Evolutionary conservation across 1,140 invertebrate species (phyloP), one percentile per base, ranked within the genome.

Genomic region (Laupala kohalensis): DNA sequence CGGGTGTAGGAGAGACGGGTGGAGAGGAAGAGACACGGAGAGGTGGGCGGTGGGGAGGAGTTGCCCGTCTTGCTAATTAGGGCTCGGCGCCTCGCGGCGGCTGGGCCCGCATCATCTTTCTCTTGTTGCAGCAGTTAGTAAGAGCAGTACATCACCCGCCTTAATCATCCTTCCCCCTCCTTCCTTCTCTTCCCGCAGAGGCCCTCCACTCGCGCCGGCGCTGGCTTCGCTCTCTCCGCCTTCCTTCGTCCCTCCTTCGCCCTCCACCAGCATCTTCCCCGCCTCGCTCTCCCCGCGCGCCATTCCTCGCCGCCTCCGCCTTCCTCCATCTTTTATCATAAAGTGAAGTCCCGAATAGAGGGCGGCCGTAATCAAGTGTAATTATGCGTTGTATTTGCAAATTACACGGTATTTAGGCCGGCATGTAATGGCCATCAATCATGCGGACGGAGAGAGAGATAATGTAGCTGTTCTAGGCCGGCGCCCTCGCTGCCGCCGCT

Each of bases 341-440:
- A 72, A 72, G 69, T 70, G 69, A 37, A 70, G 67, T 71, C 70
- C 70, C 13, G 70, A 65, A 65, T 64, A 65, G 69, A 70, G 64
- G 70, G 70, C 67, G 62, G 29, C 25, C 67, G 74, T 74, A 76
- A 77, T 76, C 75, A 77, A 76, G 73, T 73, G 74, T 77, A 77
- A 77, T 77, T 77, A 77, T 77, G 75, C 76, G 73, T 74, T 77
- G 74, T 76, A 77, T 77, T 77, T 77, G 74, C 76, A 77, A 77
- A 77, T 77, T 77, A 77, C 76, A 77, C 75, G 76, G 74, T 77
- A 74, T 77, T 77, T 77, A 77, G 76, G 71, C 74, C 76, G 74
- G 75, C 75, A 77, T 77, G 74, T 75, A 76, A 76, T 74, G 74
- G 25, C 73, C 76, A 77, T 77, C 74, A 68, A 76, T 77, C 76